Evolutionary conservation across 2,113 vertebrate genomes (phyloP).

Genomic region (Rhineura floridana): DNA sequence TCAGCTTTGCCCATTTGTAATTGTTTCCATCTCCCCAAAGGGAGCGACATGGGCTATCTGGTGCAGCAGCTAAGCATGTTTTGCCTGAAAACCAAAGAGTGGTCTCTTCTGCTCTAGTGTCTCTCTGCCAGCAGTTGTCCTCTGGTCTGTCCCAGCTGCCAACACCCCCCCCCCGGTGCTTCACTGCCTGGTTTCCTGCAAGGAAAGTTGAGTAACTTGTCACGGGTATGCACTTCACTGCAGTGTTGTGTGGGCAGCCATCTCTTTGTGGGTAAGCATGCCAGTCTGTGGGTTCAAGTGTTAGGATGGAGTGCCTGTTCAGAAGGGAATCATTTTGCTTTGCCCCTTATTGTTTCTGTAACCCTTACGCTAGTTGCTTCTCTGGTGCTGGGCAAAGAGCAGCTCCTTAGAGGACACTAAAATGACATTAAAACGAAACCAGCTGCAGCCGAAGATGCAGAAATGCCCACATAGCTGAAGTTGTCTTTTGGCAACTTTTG

Average conservation of each 20-base stretch:
- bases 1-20: constrained; percentile 6
- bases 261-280: background rate
- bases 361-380: too few species aligned
- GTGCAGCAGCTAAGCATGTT: background rate
- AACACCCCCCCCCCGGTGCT: background rate
- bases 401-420: background rate
- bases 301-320: too few species aligned
- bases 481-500: too few species aligned
- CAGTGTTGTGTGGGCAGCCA: background rate
- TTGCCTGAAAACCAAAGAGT: background rate
- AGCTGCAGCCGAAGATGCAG: background rate
- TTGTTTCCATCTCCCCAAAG: background rate
- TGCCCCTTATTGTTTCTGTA: too few species aligned
- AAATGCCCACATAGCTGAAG: background rate
- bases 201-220: background rate
- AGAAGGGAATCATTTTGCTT: background rate
- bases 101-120: too few species aligned
- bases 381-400: background rate
- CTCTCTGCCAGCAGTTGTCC: background rate
- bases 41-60: background rate
- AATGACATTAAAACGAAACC: background rate
- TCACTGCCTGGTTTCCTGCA: background rate
- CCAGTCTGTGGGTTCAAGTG: background rate
- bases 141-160: background rate
- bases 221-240: too few species aligned